Conservation (phyloP, 2,113 vertebrate species). For the Pteropus alecto region DNA sequence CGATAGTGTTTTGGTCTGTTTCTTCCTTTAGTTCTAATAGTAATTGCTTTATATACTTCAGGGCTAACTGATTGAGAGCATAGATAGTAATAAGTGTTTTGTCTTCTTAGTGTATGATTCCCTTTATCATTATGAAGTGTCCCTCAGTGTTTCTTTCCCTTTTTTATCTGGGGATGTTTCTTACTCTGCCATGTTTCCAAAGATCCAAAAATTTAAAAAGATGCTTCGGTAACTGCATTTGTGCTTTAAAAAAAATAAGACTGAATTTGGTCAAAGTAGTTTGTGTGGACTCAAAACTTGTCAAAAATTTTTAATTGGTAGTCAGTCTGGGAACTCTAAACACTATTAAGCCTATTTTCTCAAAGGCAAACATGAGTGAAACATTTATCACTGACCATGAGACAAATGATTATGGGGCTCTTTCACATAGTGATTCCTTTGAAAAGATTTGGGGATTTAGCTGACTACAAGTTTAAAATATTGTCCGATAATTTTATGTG, state of each 20-base stretch:
- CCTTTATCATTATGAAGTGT: no score
- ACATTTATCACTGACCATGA: slow-evolving; percentile 38
- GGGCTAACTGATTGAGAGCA: no score
- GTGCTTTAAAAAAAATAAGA: not conserved
- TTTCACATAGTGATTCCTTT: slow-evolving; percentile 35
- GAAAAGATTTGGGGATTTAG: slow-evolving; percentile 49
- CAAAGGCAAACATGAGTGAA: slow-evolving; percentile 24
- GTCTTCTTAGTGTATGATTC: no score
- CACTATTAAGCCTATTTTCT: slow-evolving; percentile 38
- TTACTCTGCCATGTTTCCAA: no score
- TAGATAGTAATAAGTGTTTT: no score
- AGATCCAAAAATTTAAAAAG: not conserved
- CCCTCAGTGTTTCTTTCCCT: no score
- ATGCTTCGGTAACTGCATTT: slow-evolving; percentile 31
- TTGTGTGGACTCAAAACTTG: slow-evolving; percentile 40
- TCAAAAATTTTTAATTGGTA: slow-evolving; percentile 39
- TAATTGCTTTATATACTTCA: no score
- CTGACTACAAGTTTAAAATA: slow-evolving; percentile 50
- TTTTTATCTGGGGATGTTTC: no score
- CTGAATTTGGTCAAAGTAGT: slow-evolving; percentile 53
- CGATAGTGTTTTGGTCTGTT: no score
- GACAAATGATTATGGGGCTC: slow-evolving; percentile 47
- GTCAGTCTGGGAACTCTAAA: slow-evolving; percentile 11
- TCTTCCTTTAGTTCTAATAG: no score
- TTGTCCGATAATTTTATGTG: slow-evolving; percentile 51